Conservation (phyloP, 2,888 invertebrate genomes). For the Nematopogon swammerdamellus region DNA sequence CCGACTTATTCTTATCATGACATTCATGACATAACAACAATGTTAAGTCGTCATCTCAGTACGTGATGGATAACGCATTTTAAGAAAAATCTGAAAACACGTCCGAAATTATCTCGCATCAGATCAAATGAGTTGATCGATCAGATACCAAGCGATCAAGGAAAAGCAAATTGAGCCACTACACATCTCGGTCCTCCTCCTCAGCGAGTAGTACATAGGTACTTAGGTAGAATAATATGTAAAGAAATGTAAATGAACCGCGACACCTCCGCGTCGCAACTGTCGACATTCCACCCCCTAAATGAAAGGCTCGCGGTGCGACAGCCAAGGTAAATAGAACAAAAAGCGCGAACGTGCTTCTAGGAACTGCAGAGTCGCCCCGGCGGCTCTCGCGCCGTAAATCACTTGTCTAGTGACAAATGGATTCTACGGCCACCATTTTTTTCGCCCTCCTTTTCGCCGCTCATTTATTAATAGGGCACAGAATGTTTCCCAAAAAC, state of each 20-base stretch:
- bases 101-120: too few species aligned
- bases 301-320: constrained; percentile 31
- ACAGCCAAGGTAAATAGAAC: constrained; percentile 57
- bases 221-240: too few species aligned
- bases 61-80: too few species aligned
- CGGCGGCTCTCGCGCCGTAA: constrained; percentile 46
- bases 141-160: too few species aligned
- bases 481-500: constrained; percentile 54
- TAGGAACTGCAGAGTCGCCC: constrained; percentile 26
- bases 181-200: too few species aligned
- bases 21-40: too few species aligned
- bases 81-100: too few species aligned
- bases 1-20: too few species aligned
- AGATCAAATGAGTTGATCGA: too few species aligned
- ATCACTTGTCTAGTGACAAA: constrained; percentile 51
- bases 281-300: constrained; percentile 21
- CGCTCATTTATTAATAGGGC: constrained; percentile 56
- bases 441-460: constrained; percentile 30
- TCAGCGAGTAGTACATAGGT: too few species aligned
- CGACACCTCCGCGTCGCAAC: not conserved
- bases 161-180: too few species aligned
- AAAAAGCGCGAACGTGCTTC: constrained; percentile 42
- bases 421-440: constrained; percentile 42
- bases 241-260: not conserved
- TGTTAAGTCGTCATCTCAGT: too few species aligned